Base-by-base conservation (phyloP, 2,888 invertebrate species). In the Anthrax anthrax region DNA sequence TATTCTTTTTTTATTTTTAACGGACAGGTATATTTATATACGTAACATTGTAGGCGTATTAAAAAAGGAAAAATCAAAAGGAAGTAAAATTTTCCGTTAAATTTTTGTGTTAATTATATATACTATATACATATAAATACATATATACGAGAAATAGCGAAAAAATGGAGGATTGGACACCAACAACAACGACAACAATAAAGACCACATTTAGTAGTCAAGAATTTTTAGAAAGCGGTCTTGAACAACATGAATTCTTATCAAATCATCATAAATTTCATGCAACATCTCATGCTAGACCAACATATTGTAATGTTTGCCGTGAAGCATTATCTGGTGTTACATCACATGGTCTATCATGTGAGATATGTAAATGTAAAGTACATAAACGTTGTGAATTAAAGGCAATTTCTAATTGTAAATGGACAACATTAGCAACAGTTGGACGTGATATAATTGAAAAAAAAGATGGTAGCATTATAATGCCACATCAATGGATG, bases 401-500 rank as follows among this genome's bases (percentile, higher is more conserved):
- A 46, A 87, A 91, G 60, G 91, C 95, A 46, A 84, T 87, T 59
- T 86, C 87, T 56, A 90, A 89, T 62, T 97, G 96, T 75, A 97
- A 97, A 66, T 96, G 96, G 96, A 96, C 92, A 56, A 94, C 94
- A 37, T 74, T 96, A 55, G 87, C 94, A 8, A 90, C 90, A 38
- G 83, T 97, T 47, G 94, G 94, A n/a, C 86, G 86, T 59, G 89
- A 94, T 56, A 84, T 94, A 47, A 88, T 95, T 43, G 94, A 95
- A 62, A 90, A 94, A 58, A 76, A 80, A 51, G 91, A 94, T 64
- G 90, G 92, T 71, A 84, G 79, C 63, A 84, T 89, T 58, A 81
- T 83, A 54, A 92, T 95, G 90, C 94, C 94, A 14, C 96, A 97
- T 70, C 96, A 97, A 63, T 97, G 96, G 96, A 77, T 96, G 75